A percentile compares a stretch with the other conserved stretches of the same genome.
Conservation (phyloP, 2,888 invertebrate species). For the Limnephilus marmoratus region DNA sequence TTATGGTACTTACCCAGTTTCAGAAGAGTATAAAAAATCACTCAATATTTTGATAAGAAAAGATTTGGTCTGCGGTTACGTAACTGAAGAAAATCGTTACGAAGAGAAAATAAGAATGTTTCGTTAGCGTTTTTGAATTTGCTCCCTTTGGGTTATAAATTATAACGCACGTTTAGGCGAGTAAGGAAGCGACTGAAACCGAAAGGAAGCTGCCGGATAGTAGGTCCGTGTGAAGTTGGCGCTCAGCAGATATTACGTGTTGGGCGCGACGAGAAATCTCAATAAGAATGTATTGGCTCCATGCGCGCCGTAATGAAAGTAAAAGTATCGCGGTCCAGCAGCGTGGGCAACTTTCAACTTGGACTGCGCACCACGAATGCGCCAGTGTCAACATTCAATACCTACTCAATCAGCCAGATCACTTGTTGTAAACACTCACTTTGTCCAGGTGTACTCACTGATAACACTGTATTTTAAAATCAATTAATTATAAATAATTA, state of each 20-base stretch:
- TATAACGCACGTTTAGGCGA: neutral
- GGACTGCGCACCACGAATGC: slow-evolving; percentile 34
- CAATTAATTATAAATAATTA: neutral
- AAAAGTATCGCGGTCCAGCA: slow-evolving; percentile 69
- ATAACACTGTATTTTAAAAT: slow-evolving; percentile 5
- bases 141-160: neutral
- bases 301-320: slow-evolving; percentile 67
- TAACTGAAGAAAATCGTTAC: neutral
- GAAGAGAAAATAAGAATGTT: slow-evolving; percentile 8
- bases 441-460: slow-evolving; percentile 40
- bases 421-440: slow-evolving; percentile 55
- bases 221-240: slow-evolving; percentile 37
- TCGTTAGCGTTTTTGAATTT: neutral
- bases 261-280: slow-evolving; percentile 58
- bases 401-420: slow-evolving; percentile 34
- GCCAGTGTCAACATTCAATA: slow-evolving; percentile 48
- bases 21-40: slow-evolving; percentile 5
- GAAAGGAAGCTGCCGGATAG: slow-evolving; percentile 30
- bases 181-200: slow-evolving; percentile 29
- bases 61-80: neutral
- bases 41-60: neutral
- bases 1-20: slow-evolving; percentile 48
- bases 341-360: slow-evolving; percentile 63
- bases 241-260: slow-evolving; percentile 44
- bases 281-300: slow-evolving; percentile 56